A percentile compares a stretch with the other conserved stretches of the same genome.
phyloP scores from a whole-genome alignment of 2,113 vertebrate genomes.

The Zapornia atra region DNA sequence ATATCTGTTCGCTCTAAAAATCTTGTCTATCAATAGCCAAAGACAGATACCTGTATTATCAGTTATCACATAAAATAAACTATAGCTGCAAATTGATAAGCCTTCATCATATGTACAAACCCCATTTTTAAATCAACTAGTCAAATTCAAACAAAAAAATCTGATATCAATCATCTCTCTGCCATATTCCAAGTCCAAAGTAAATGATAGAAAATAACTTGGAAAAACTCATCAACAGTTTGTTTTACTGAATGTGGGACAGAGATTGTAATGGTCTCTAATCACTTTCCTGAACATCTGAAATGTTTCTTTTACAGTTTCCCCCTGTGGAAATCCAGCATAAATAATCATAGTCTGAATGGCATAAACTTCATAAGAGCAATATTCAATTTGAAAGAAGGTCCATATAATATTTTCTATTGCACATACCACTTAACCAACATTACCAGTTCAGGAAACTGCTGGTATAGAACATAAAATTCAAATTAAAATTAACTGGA shows the following conservation, averaged over 20 bases:
- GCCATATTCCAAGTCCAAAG: not conserved
- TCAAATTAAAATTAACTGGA: not conserved
- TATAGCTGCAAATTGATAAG: not conserved
- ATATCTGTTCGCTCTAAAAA: not conserved
- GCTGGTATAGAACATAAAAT: not conserved
- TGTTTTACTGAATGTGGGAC: not conserved
- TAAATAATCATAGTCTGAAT: not conserved
- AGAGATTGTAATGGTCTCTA: not conserved
- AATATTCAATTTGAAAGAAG: not conserved
- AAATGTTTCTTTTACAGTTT: not conserved
- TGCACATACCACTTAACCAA: not conserved
- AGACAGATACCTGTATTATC: not conserved
- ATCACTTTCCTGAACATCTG: not conserved
- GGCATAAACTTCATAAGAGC: not conserved
- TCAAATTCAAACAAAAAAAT: not conserved
- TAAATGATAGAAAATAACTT: not conserved
- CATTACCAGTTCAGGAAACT: not conserved
- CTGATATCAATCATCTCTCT: not conserved
- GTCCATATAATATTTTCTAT: not conserved
- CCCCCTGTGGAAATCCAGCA: not conserved
- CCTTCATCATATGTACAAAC: not conserved
- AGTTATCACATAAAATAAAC: not conserved
- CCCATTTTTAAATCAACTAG: rapidly evolving
- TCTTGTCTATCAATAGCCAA: not conserved
- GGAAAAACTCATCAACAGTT: not conserved